Base-by-base conservation (phyloP, 2,888 invertebrate species). In the Drosophila lacicola region DNA sequence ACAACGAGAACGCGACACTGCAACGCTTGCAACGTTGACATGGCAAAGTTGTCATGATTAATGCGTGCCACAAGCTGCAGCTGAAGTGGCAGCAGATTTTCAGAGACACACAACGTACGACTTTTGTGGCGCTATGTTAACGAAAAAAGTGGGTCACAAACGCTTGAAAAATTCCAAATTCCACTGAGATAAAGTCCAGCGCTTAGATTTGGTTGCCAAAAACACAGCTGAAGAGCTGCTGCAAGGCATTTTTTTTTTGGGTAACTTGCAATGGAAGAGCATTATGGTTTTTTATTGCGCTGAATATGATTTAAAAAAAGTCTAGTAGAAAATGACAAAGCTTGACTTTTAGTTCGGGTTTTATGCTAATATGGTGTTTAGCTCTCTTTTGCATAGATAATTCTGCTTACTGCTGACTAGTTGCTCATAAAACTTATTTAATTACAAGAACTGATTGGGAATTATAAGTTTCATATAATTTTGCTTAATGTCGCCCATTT, bases 1-100 rank as follows among this genome's bases (percentile, higher is more conserved):
- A 49, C 69, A 60, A 17, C 41, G 39, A 39, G 9, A 64, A 56
- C n/a, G 33, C 60, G 47, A 65, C 55, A 49, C 14, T 39, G 46
- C 65, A 49, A 64, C 57, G 55, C 25, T 64, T 34, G 45, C 54
- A 50, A 56, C 67, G 79, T 58, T 79, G 78, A 78, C 78, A 80
- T 68, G 86, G 69, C 80, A 74, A 80, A 78, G 88, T 86, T 83
- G 86, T 72, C 83, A 88, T 83, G 83, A 83, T 86, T 86, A 83
- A 88, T 83, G 86, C 81, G 78, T 74, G 72, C 73, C 65, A 71
- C 85, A 74, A 71, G 82, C 69, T 67, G 64, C 75, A 73, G 17
- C 60, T 57, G 63, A 70, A 67, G 66, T 64, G 63, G 50, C 73
- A 50, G 54, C 73, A 65, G 70, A 66, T 61, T 80, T 70, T 44